Evolutionary conservation across 2,888 invertebrate genomes (phyloP), one percentile per base, ranked within the genome.

Genomic region (Mallateleia sp.): DNA sequence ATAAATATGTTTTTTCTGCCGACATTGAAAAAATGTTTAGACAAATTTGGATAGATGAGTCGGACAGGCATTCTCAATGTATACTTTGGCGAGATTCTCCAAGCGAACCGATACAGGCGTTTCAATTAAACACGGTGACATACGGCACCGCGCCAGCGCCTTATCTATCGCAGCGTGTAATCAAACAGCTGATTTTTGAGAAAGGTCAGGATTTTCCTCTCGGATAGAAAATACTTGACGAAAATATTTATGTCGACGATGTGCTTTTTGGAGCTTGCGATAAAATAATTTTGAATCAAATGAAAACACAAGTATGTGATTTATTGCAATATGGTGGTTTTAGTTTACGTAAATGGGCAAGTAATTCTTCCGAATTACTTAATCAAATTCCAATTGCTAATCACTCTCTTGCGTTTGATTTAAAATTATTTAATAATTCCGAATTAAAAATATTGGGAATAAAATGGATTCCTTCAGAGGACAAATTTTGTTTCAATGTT

Each of bases 21-120:
- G 58, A 58, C 11, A 15, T 58, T 34, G 58, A 58, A 9, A 58
- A 32, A 58, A 58, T 58, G 58, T 58, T 58, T 34, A 32, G 34
- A 11, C 34, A 58, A 32, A 58, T 58, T 58, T 1, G 14, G 9
- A 18, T 58, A 1, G 11, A 32, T 18, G 3, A 14, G 28, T 1
- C 1, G 9, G 32, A 58, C 32, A 25, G 58, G 2, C 1, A 32
- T 2, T 34, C 18, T 11, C 58, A 34, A 18, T 34, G 58, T 28
- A 58, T 58, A 15, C n/a, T 58, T 5, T 34, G 58, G 58, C 28
- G 6, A 2, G 58, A 58, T 18, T 9, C 28, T 3, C 9, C 14
- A 14, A 4, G n/a, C 18, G 15, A 32, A 34, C 58, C 15, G 20
- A n/a, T n/a, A n/a, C 11, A n/a, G 5, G 18, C 8, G 4, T 28